A percentile compares a stretch with the other conserved stretches of the same genome.
phyloP scores from a whole-genome alignment of 1,140 invertebrate species.

The Eriocheir sinensis region DNA sequence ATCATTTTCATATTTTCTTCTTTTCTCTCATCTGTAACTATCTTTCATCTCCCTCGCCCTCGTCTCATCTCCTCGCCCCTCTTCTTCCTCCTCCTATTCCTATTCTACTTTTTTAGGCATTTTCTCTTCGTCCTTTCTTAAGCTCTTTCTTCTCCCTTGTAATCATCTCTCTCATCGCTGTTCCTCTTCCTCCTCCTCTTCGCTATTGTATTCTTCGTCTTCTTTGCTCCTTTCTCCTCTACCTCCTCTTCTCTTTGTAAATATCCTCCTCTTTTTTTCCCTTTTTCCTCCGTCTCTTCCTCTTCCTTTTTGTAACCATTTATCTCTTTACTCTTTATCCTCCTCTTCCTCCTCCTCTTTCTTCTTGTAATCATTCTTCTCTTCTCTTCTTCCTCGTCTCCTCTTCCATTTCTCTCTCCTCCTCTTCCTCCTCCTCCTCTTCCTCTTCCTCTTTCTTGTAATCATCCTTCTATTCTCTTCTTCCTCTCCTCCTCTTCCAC shows the following conservation, averaged over 20 bases:
- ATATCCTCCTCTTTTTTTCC: neutral
- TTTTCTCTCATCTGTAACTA: neutral
- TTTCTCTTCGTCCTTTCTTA: neutral
- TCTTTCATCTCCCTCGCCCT: neutral
- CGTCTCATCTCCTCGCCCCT: neutral
- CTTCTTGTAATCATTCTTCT: neutral
- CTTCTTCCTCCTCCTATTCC: neutral
- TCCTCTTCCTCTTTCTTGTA: neutral
- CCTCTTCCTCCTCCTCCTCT: neutral
- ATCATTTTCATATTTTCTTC: no score
- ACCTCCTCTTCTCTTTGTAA: neutral
- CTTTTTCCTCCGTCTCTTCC: neutral
- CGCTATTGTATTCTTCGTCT: neutral
- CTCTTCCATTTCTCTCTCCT: neutral
- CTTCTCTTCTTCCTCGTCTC: neutral
- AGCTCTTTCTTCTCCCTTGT: neutral
- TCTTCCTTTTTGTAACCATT: neutral
- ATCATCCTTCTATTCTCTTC: neutral
- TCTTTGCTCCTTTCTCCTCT: neutral
- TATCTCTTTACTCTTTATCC: neutral
- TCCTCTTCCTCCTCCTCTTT: conserved; percentile 23
- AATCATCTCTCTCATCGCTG: neutral
- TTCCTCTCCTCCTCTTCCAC: neutral
- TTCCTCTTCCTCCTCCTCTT: neutral
- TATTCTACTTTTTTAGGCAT: neutral